phyloP scores from a whole-genome alignment of 2,113 vertebrate species.

The Desmodus rotundus region DNA sequence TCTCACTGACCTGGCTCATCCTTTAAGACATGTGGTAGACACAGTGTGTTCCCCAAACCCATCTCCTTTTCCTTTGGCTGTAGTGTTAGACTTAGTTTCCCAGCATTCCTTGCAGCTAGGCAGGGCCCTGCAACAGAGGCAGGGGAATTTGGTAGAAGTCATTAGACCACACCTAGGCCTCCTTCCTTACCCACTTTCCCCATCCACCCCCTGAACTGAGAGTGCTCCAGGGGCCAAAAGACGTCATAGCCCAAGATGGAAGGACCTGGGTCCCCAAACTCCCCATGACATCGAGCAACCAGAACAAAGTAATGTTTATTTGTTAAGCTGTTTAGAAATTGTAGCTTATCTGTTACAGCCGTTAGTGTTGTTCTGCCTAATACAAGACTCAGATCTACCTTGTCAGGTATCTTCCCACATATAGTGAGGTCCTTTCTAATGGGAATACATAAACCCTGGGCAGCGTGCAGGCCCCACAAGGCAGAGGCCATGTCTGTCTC shows the following conservation, averaged over 20 bases:
- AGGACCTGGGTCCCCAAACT: neutral
- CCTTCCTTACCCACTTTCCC: neutral
- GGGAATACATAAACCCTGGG: too few relatives aligned
- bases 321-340: neutral
- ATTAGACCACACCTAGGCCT: neutral
- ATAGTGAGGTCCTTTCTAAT: neutral
- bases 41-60: neutral
- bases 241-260: neutral
- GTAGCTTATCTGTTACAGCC: neutral
- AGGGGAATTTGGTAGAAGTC: neutral
- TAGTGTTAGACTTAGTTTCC: neutral
- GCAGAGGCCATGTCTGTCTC: neutral
- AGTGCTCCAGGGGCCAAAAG: neutral
- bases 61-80: neutral
- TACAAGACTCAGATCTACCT: neutral
- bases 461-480: accelerated
- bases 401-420: neutral
- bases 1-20: neutral
- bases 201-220: neutral
- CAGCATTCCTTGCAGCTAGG: neutral
- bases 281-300: neutral
- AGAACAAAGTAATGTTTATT: neutral
- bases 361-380: neutral
- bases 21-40: neutral
- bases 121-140: neutral